Base-by-base conservation (phyloP, 2,888 invertebrate genomes). In the Caenorhabditis virilis region DNA sequence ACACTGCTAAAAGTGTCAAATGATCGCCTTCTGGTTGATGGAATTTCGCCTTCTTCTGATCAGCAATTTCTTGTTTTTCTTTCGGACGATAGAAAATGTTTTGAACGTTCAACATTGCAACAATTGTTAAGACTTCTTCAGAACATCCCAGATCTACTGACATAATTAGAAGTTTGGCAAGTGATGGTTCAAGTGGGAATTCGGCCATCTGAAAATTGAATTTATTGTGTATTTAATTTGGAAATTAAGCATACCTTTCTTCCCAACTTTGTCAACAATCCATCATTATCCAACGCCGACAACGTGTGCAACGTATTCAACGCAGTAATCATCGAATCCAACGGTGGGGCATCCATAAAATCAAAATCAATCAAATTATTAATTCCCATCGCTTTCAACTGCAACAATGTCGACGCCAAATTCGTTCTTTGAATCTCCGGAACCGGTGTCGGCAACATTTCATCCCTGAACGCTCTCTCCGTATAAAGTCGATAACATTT, bases 391-490 rank as follows among this genome's bases (percentile, higher is more conserved):
- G 97, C 95, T 85, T 99, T 99, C 33, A 98, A 86, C 79, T 95
- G 95, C 15, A 99, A 85, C 35, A 95, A 91, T 0, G 95, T 97
- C 15, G 92, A 91, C 0, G 95, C 95, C 77, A 98, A 88, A 87
- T 98, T 99, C 1, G 97, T 97, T 27, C 98, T 88, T 85, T 98
- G 97, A 82, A 98, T 98, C 87, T 98, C 98, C 0, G 98, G 98
- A 26, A 98, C 95, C 1, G 94, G 94, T 2, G 94, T 94, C 2
- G 94, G 91, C 76, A 97, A 85, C 98, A 98, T 98, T 87, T 98
- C 98, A 85, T 99, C 97, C 39, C 83, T 76, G 86, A 95, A 98
- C 0, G 98, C 98, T 56, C 95, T 88, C 86, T 99, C 98, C 0
- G 97, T 98, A 84, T 98, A 99, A 23, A 98, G 88, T 4, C 98